Conservation (phyloP, 2,113 vertebrate genomes). For the Menura novaehollandiae region DNA sequence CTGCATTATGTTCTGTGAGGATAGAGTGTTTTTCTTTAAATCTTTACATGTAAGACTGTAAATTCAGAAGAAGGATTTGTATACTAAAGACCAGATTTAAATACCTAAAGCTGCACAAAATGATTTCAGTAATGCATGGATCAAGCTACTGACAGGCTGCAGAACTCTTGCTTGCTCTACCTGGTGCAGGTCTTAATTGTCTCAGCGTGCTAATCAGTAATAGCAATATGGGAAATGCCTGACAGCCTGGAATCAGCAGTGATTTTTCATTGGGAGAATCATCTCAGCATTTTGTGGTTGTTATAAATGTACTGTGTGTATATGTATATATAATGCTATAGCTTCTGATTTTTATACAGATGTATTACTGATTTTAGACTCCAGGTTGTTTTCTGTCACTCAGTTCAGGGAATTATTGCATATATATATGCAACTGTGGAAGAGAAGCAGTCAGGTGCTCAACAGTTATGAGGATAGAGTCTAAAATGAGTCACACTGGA, state of each 20-base stretch:
- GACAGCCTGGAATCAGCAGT: neutral
- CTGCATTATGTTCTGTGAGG: neutral
- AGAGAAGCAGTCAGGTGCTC: neutral
- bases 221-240: neutral
- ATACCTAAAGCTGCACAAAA: neutral
- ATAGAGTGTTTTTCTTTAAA: neutral
- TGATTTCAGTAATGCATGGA: neutral
- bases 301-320: neutral
- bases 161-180: neutral
- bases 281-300: neutral
- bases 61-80: conserved; percentile 33
- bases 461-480: neutral
- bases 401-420: neutral
- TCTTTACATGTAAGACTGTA: neutral
- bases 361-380: neutral
- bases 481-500: conserved; percentile 41
- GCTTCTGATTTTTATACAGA: neutral
- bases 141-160: neutral
- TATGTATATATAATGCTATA: neutral
- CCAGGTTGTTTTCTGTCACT: neutral
- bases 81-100: conserved; percentile 13
- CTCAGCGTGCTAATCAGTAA: neutral
- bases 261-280: neutral
- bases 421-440: neutral
- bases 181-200: neutral